A percentile compares a stretch with the other conserved stretches of the same genome.
phyloP scores from a whole-genome alignment of 1,140 invertebrate species.

The Magallana ariakensis region DNA sequence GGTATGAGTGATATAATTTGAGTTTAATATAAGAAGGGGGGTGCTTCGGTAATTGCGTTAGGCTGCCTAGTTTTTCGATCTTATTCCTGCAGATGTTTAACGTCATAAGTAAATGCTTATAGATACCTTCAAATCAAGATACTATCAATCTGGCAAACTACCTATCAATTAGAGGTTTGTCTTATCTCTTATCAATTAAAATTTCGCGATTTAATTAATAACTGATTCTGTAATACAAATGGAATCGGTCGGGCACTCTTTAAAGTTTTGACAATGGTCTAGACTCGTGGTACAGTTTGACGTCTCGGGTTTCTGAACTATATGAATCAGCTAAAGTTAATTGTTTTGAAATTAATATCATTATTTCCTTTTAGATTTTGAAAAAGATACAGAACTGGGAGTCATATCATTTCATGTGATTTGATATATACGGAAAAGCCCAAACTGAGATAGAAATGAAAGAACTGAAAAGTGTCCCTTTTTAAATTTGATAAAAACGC shows the following conservation, averaged over 20 bases:
- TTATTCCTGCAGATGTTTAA: neutral
- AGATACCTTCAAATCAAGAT: neutral
- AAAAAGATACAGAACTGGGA: too few relatives aligned
- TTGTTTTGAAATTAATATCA: too few relatives aligned
- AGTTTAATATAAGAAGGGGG: too few relatives aligned
- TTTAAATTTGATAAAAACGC: too few relatives aligned
- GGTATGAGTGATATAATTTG: too few relatives aligned
- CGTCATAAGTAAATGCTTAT: neutral
- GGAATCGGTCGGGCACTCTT: neutral
- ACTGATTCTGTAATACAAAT: neutral
- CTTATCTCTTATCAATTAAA: conserved; percentile 10
- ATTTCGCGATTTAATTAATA: conserved; percentile 10
- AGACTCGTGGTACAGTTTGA: neutral
- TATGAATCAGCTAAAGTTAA: neutral
- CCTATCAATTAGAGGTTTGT: conserved; percentile 4
- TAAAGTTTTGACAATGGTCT: neutral
- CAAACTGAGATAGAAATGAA: too few relatives aligned
- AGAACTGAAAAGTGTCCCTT: too few relatives aligned
- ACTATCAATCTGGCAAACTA: conserved; percentile 22
- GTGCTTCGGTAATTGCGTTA: too few relatives aligned
- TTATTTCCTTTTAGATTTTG: too few relatives aligned
- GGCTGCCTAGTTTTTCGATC: neutral
- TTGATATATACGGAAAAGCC: too few relatives aligned
- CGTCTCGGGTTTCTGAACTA: neutral
- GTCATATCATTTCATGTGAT: too few relatives aligned